phyloP scores from a whole-genome alignment of 1,140 invertebrate species.

The Drosophila pectinifera region DNA sequence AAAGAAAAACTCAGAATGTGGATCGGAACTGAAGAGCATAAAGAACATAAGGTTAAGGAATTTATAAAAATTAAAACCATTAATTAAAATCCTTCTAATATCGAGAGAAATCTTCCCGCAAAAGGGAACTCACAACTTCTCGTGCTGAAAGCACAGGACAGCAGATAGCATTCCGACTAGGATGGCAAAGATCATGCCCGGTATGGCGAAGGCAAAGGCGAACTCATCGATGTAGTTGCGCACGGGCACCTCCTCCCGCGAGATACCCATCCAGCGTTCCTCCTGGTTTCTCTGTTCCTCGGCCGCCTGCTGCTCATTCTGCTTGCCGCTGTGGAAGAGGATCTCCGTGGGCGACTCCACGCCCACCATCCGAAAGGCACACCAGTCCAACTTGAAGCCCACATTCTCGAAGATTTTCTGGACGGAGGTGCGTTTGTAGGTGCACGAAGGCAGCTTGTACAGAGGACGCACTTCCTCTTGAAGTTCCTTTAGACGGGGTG shows the following conservation, averaged over 20 bases:
- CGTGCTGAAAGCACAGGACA: constrained; percentile 91
- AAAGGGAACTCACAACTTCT: constrained; percentile 89
- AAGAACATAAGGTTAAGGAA: constrained; percentile 26
- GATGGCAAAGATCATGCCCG: constrained; percentile 89
- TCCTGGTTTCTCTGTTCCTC: constrained; percentile 41
- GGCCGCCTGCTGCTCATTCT: constrained; percentile 41
- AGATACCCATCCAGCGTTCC: constrained; percentile 82
- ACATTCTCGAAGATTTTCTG: constrained; percentile 93
- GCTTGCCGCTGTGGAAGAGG: constrained; percentile 66
- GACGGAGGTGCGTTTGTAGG: constrained; percentile 93
- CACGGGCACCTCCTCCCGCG: constrained; percentile 87
- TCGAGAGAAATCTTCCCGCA: not conserved
- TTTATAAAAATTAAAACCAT: constrained; percentile 26
- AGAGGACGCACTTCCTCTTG: constrained; percentile 93
- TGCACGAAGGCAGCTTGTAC: constrained; percentile 90
- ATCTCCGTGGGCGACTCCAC: constrained; percentile 77
- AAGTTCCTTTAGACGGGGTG: constrained; percentile 89
- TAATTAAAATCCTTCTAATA: not conserved
- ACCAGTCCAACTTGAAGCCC: constrained; percentile 94
- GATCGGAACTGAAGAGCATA: constrained; percentile 74
- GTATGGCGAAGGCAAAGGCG: constrained; percentile 89
- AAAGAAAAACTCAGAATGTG: constrained; percentile 82
- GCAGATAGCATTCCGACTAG: constrained; percentile 89
- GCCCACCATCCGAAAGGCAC: constrained; percentile 91
- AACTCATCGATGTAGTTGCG: constrained; percentile 90